Conservation (phyloP, 1,140 invertebrate species). For the Rhopalosiphum maidis region DNA sequence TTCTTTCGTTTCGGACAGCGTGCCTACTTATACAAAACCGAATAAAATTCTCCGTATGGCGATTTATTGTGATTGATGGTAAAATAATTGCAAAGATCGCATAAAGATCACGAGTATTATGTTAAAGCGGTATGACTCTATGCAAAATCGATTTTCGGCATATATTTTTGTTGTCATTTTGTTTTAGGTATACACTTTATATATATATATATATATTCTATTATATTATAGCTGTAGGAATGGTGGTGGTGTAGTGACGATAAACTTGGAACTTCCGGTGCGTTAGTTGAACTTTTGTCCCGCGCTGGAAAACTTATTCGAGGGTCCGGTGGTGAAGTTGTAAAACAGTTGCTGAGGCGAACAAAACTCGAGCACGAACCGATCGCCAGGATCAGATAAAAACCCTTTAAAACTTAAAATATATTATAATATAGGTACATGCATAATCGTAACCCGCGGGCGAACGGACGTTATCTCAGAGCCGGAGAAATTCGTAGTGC, state of each 20-base stretch:
- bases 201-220: neutral
- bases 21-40: too few species aligned
- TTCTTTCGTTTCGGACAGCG: too few species aligned
- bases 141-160: neutral
- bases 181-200: neutral
- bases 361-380: neutral
- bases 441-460: neutral
- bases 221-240: neutral
- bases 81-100: neutral
- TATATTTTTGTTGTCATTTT: neutral
- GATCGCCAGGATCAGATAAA: neutral
- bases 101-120: neutral
- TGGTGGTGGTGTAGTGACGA: neutral
- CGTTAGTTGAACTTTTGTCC: neutral
- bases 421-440: neutral
- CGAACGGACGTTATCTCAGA: neutral
- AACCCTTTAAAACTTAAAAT: constrained; percentile 18
- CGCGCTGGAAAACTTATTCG: neutral
- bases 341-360: neutral
- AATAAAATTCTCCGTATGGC: too few species aligned
- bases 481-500: neutral
- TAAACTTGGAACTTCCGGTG: neutral
- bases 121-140: neutral
- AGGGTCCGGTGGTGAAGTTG: neutral
- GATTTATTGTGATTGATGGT: neutral